These are phyloP conservation scores for Caenorhabditis sp. DNA, from an alignment of 2,888 invertebrate genomes.

Conservation along the genomic window DNA sequence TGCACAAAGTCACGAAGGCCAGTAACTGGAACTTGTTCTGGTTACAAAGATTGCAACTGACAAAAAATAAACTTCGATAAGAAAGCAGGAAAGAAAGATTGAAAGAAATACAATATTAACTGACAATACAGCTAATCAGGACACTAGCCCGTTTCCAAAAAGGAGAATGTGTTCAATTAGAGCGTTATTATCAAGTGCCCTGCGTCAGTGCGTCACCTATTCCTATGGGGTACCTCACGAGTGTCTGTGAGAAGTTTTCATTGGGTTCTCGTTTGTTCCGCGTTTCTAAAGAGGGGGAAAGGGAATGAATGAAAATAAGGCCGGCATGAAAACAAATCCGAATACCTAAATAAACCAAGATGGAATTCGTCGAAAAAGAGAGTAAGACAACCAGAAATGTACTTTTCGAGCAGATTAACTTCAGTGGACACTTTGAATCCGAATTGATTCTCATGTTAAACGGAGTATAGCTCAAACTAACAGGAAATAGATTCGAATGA, in stretches of 20 bases:
- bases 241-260: background rate
- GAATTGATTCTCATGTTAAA: too few relatives aligned
- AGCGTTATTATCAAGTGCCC: conserved; percentile 22
- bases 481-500: too few relatives aligned
- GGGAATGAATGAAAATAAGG: conserved; percentile 1
- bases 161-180: conserved; percentile 33
- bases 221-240: conserved; percentile 8
- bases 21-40: conserved; percentile 7
- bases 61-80: conserved; percentile 14
- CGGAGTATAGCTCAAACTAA: too few relatives aligned
- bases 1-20: conserved; percentile 39
- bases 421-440: background rate
- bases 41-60: conserved; percentile 1
- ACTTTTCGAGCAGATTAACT: conserved; percentile 21
- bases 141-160: background rate
- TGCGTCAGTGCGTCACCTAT: conserved; percentile 28
- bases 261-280: background rate
- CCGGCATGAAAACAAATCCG: background rate
- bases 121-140: conserved; percentile 41
- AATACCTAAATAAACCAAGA: conserved; percentile 5
- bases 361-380: too few relatives aligned
- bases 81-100: background rate
- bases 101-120: conserved; percentile 4
- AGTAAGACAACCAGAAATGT: too few relatives aligned
- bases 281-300: background rate